Conservation (phyloP, 2,113 vertebrate genomes). For the Pleuronectes platessa region DNA sequence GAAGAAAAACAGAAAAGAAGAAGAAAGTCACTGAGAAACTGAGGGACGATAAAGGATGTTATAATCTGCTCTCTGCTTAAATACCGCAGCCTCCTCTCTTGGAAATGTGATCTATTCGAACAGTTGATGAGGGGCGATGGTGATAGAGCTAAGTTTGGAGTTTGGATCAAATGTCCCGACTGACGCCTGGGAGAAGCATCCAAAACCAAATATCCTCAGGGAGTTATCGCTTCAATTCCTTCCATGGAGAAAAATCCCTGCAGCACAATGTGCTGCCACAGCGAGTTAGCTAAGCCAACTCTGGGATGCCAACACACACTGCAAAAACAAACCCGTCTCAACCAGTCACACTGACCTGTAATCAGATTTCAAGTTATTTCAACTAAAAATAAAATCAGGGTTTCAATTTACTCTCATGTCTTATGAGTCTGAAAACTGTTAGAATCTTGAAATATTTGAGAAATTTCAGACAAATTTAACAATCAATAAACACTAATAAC, state of each 20-base stretch:
- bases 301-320: not conserved
- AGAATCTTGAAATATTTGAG: not conserved
- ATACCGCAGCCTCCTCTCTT: constrained; percentile 12
- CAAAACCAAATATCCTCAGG: constrained; percentile 48
- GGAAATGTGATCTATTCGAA: constrained; percentile 30
- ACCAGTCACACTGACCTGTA: not conserved
- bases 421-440: not conserved
- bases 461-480: not conserved
- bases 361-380: constrained; percentile 45
- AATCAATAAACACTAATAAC: not conserved
- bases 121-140: constrained; percentile 31
- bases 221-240: constrained; percentile 66
- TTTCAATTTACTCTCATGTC: not conserved
- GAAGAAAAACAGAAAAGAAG: constrained; percentile 9
- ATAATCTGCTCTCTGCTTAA: constrained; percentile 20
- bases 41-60: constrained; percentile 61
- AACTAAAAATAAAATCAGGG: constrained; percentile 25
- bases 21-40: constrained; percentile 47
- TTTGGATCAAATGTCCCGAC: constrained; percentile 50
- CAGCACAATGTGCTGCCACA: constrained; percentile 47
- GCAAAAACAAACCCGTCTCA: constrained; percentile 2
- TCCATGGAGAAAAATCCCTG: constrained; percentile 16
- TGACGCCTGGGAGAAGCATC: constrained; percentile 59
- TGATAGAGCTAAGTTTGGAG: constrained; percentile 70
- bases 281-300: constrained; percentile 8